Evolutionary conservation across 1,140 invertebrate genomes (phyloP).

Genomic region (Cherax destructor): DNA sequence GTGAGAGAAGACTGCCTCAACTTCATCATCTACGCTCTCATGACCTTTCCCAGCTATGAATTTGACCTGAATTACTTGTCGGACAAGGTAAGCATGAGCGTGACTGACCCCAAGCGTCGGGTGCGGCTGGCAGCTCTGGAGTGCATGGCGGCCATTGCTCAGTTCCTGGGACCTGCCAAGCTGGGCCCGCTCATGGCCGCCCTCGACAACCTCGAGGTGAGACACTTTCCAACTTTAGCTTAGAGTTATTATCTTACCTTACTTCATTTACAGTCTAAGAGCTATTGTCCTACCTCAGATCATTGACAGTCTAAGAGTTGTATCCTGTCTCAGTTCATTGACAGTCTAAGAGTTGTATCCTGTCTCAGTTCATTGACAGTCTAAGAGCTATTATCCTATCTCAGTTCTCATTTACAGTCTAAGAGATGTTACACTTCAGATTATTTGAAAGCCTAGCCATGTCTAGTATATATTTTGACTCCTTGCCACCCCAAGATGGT

Average conservation of each 20-base stretch:
- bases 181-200: constrained; percentile 71
- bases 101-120: constrained; percentile 83
- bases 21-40: constrained; percentile 84
- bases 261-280: neutral
- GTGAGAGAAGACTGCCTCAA: constrained; percentile 86
- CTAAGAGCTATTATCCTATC: no score
- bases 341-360: no score
- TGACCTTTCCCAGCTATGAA: constrained; percentile 88
- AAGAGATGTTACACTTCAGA: no score
- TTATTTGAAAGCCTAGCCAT: no score
- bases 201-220: constrained; percentile 71
- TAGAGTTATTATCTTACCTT: no score
- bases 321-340: no score
- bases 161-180: constrained; percentile 80
- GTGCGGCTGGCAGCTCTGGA: constrained; percentile 89
- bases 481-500: no score
- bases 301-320: no score
- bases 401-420: no score
- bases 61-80: constrained; percentile 83
- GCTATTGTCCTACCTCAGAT: neutral
- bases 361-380: neutral
- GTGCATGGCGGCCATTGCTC: constrained; percentile 85
- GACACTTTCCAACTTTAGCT: neutral
- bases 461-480: no score
- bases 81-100: constrained; percentile 78